Conservation (phyloP, 2,797 vertebrate species). For the Heterohyrax brucei region DNA sequence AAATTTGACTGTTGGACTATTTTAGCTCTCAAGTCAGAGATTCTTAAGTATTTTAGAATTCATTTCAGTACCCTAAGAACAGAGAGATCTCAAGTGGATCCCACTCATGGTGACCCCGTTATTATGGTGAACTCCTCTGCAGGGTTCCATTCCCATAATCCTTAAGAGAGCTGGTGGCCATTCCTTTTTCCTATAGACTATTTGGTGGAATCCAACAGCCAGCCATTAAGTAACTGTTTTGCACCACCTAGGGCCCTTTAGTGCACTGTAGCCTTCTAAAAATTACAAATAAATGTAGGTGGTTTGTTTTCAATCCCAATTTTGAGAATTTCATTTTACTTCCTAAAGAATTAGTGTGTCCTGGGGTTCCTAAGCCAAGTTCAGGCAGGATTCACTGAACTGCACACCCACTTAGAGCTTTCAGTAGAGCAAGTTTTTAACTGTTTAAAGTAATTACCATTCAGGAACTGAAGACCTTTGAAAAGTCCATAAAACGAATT, state of each 20-base stretch:
- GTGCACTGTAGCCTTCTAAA: not conserved
- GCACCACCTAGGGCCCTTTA: not conserved
- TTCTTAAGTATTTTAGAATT: slow-evolving; percentile 35
- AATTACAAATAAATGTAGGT: not conserved
- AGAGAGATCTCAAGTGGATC: not conserved
- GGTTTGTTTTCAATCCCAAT: slow-evolving; percentile 39
- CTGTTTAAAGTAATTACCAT: slow-evolving; percentile 58
- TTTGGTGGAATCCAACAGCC: not conserved
- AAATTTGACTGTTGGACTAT: not conserved
- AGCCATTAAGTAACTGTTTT: not conserved
- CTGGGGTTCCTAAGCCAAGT: not conserved
- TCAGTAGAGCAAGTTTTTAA: slow-evolving; percentile 45
- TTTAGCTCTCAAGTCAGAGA: slow-evolving; percentile 18
- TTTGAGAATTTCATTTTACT: not conserved
- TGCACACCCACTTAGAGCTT: slow-evolving; percentile 24
- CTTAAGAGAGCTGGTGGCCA: no score
- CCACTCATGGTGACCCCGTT: no score
- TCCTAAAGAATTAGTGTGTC: not conserved
- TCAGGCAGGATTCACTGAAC: not conserved
- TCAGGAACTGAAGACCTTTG: slow-evolving; percentile 65
- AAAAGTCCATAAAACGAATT: slow-evolving; percentile 71
- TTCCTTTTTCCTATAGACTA: not conserved
- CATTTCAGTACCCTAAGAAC: not conserved
- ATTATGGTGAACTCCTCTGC: not conserved
- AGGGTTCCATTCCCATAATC: not conserved